phyloP scores from a whole-genome alignment of 2,113 vertebrate species.

The Arizona elegans region DNA sequence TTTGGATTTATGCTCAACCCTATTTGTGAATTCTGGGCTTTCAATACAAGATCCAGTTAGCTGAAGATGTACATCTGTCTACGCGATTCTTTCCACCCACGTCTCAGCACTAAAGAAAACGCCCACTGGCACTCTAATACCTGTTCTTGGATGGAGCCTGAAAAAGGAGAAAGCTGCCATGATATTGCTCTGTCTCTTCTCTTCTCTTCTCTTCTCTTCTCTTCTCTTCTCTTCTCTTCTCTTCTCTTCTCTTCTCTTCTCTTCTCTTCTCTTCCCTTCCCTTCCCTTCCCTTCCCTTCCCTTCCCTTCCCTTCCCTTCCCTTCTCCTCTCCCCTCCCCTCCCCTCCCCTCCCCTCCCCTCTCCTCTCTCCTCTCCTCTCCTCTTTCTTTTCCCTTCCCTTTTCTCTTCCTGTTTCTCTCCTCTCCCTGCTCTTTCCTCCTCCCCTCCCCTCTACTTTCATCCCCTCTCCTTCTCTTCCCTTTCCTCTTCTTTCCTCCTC shows the following conservation, averaged over 20 bases:
- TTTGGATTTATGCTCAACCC: not conserved
- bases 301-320: not conserved
- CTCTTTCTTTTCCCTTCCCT: too few species aligned
- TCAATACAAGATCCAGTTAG: not conserved
- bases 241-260: too few species aligned
- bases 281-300: too few species aligned
- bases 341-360: too few species aligned
- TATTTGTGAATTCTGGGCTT: not conserved
- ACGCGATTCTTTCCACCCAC: not conserved
- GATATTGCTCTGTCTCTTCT: not conserved
- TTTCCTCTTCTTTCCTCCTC: too few species aligned
- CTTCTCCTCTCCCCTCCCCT: accelerated
- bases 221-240: too few species aligned
- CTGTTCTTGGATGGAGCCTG: not conserved
- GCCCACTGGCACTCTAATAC: not conserved
- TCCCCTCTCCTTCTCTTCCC: not conserved
- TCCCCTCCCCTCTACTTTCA: too few species aligned
- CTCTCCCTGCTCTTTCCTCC: not conserved
- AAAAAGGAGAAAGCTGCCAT: not conserved
- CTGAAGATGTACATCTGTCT: not conserved
- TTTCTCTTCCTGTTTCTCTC: too few species aligned
- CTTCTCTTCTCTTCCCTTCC: not conserved
- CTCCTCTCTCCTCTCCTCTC: not conserved
- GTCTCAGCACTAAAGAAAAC: not conserved
- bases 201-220: not conserved